A percentile compares a stretch with the other conserved stretches of the same genome.
Conservation (phyloP, 1,140 invertebrate species). For the Brachionus paranguensis region DNA sequence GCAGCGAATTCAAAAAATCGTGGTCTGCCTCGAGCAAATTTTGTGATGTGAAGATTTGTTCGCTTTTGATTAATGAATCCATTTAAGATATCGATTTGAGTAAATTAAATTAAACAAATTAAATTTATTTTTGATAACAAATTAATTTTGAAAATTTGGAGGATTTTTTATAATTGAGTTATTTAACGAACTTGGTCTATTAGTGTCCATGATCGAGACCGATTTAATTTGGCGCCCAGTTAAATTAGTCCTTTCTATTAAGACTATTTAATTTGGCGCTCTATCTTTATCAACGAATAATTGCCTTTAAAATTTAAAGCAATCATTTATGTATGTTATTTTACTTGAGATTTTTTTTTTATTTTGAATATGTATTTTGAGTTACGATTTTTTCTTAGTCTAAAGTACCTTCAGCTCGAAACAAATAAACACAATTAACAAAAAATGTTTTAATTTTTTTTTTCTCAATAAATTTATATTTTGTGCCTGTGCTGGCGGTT, state of each 20-base stretch:
- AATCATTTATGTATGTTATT: too few relatives aligned
- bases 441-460: too few relatives aligned
- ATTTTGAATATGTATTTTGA: too few relatives aligned
- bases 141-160: conserved; percentile 2
- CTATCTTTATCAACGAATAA: neutral
- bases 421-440: too few relatives aligned
- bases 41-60: neutral
- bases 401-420: too few relatives aligned
- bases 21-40: neutral
- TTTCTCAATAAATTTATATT: too few relatives aligned
- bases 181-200: neutral
- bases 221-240: neutral
- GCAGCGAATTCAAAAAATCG: neutral
- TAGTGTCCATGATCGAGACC: neutral
- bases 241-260: neutral
- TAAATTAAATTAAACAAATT: conserved; percentile 15
- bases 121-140: conserved; percentile 7
- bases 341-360: too few relatives aligned
- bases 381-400: too few relatives aligned
- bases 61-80: conserved; percentile 8
- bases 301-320: too few relatives aligned
- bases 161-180: neutral
- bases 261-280: neutral
- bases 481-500: too few relatives aligned
- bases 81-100: neutral